Conservation (phyloP, 2,888 invertebrate species). For the Acronicta alni region DNA sequence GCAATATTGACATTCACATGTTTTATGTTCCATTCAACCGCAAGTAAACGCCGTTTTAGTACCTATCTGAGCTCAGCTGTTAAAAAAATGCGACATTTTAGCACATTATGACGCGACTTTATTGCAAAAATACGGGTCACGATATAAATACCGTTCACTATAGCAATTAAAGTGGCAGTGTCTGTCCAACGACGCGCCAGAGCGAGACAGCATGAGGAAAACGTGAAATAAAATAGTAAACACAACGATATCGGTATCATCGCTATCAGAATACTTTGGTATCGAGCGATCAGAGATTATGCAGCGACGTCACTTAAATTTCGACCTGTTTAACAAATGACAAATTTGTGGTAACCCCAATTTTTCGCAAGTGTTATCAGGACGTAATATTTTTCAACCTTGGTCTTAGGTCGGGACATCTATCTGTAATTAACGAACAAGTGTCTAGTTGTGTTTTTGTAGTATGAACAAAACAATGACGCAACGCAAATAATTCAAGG, state of each 20-base stretch:
- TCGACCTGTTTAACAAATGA: slow-evolving; percentile 35
- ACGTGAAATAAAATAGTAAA: slow-evolving; percentile 80
- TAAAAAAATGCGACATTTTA: slow-evolving; percentile 21
- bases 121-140: slow-evolving; percentile 66
- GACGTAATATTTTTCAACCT: slow-evolving; percentile 8
- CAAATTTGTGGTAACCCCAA: slow-evolving; percentile 29
- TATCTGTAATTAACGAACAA: not conserved
- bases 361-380: slow-evolving; percentile 21
- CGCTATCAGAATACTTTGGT: slow-evolving; percentile 60
- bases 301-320: slow-evolving; percentile 45
- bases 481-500: slow-evolving; percentile 46
- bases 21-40: slow-evolving; percentile 25
- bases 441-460: slow-evolving; percentile 3
- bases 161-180: slow-evolving; percentile 64
- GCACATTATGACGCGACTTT: slow-evolving; percentile 58
- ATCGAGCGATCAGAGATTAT: slow-evolving; percentile 57
- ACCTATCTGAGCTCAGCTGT: slow-evolving; percentile 1
- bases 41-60: slow-evolving; percentile 8
- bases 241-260: slow-evolving; percentile 66
- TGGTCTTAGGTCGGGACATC: slow-evolving; percentile 7
- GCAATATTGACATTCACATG: slow-evolving; percentile 23
- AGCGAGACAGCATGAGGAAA: slow-evolving; percentile 83
- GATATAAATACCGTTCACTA: slow-evolving; percentile 72
- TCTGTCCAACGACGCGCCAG: slow-evolving; percentile 55
- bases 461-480: slow-evolving; percentile 31